These are phyloP conservation scores for Leptothorax acervorum DNA, from an alignment of 2,888 invertebrate genomes.

Conservation along the genomic window DNA sequence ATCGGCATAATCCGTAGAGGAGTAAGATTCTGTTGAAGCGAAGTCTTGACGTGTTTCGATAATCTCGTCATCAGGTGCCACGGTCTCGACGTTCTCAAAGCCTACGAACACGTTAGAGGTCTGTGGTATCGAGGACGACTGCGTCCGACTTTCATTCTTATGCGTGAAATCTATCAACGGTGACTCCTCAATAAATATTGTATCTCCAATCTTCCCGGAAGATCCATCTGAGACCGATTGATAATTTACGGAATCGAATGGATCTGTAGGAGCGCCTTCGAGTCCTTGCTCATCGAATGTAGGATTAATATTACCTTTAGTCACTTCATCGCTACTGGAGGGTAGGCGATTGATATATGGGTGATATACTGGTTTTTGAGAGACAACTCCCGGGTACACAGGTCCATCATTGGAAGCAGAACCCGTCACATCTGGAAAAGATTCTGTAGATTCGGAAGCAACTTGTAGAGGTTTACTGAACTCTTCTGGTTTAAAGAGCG, in stretches of 20 bases:
- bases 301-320: slow-evolving; percentile 48
- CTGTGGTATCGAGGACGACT: slow-evolving; percentile 35
- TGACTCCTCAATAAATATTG: slow-evolving; percentile 90
- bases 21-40: neutral
- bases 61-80: neutral
- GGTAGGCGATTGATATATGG: neutral
- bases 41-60: neutral
- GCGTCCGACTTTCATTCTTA: slow-evolving; percentile 47
- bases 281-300: neutral
- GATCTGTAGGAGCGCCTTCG: neutral
- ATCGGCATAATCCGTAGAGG: neutral
- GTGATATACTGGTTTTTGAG: neutral
- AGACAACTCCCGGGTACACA: neutral
- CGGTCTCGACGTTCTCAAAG: slow-evolving; percentile 17
- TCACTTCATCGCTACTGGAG: slow-evolving; percentile 54
- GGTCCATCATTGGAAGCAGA: neutral
- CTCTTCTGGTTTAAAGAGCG: slow-evolving; percentile 85
- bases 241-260: neutral
- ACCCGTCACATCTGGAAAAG: neutral
- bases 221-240: neutral
- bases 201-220: slow-evolving; percentile 87
- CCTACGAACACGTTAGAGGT: slow-evolving; percentile 6
- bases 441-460: too few species aligned
- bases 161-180: slow-evolving; percentile 89
- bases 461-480: slow-evolving; percentile 40